These are phyloP conservation scores for Orius laevigatus DNA, from an alignment of 1,140 invertebrate genomes.

Conservation along the genomic window DNA sequence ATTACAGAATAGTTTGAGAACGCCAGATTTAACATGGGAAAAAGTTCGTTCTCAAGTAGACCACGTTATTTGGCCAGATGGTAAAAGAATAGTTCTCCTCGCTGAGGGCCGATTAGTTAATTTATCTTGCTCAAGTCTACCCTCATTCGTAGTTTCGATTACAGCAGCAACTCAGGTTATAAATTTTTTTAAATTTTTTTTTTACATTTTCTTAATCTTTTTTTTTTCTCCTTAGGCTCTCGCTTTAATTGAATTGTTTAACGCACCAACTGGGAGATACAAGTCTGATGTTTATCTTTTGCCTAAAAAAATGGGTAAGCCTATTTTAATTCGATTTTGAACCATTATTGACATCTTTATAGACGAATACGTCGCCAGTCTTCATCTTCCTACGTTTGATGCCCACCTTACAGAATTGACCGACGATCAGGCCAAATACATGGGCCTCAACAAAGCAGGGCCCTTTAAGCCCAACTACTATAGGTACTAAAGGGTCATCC, in stretches of 20 bases:
- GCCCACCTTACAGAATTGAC: conserved; percentile 89
- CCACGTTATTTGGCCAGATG: conserved; percentile 91
- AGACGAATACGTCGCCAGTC: conserved; percentile 93
- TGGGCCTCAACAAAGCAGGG: conserved; percentile 92
- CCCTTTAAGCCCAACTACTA: conserved; percentile 99
- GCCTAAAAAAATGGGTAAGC: conserved; percentile 91
- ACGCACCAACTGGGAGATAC: conserved; percentile 83
- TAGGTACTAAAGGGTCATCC: conserved; percentile 37
- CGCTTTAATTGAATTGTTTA: conserved; percentile 90
- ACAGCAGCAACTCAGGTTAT: conserved; percentile 75
- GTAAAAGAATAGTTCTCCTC: conserved; percentile 78
- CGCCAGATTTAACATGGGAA: conserved; percentile 91
- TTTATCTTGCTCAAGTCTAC: conserved; percentile 90
- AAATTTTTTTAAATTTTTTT: not conserved
- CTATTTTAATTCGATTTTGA: conserved; percentile 7
- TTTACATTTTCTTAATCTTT: not conserved
- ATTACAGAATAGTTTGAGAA: conserved; percentile 72
- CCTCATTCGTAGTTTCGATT: conserved; percentile 93
- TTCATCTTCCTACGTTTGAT: conserved; percentile 92
- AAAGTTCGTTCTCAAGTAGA: conserved; percentile 94
- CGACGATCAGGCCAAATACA: conserved; percentile 95
- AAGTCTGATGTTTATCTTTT: conserved; percentile 94
- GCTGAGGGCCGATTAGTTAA: conserved; percentile 92
- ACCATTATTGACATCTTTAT: conserved; percentile 5
- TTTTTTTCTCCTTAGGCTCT: conserved; percentile 41